Percentiles rank a stretch among this genome's conserved stretches.
Conservation (phyloP, 2,113 vertebrate genomes). For the Chrysemys picta region DNA sequence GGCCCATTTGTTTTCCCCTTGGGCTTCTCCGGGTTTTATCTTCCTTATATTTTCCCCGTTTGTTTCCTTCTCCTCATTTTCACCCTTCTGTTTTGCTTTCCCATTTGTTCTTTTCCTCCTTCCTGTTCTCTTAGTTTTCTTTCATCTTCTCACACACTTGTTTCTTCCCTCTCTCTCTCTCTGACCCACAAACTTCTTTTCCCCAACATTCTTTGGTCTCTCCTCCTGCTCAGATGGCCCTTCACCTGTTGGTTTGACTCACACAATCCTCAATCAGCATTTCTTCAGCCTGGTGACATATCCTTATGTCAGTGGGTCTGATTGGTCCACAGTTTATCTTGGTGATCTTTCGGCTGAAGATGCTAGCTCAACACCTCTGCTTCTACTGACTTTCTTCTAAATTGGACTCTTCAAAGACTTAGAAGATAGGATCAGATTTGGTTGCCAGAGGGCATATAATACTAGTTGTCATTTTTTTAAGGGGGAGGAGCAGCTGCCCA, state of each 20-base stretch:
- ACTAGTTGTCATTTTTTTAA: neutral
- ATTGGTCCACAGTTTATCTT: neutral
- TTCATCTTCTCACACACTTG: neutral
- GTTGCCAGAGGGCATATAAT: neutral
- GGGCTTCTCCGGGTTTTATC: neutral
- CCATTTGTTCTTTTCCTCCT: neutral
- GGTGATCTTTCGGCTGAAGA: neutral
- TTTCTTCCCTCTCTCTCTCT: neutral
- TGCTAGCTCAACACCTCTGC: neutral
- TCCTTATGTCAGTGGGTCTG: neutral
- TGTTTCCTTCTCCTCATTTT: neutral
- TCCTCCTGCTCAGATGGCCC: neutral
- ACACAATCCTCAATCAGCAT: neutral
- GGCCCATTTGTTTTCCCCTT: neutral
- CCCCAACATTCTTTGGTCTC: neutral
- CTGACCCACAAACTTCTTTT: too few relatives aligned
- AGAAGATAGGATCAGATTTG: neutral
- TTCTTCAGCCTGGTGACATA: neutral
- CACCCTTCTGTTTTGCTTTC: neutral
- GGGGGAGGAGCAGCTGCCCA: fast-evolving
- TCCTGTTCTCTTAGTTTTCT: neutral
- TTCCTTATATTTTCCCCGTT: too few relatives aligned
- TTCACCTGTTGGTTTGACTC: neutral
- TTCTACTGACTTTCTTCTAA: neutral
- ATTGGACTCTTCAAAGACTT: neutral